Evolutionary conservation across 2,113 vertebrate species (phyloP).

Genomic region (Psilopogon haemacephalus): DNA sequence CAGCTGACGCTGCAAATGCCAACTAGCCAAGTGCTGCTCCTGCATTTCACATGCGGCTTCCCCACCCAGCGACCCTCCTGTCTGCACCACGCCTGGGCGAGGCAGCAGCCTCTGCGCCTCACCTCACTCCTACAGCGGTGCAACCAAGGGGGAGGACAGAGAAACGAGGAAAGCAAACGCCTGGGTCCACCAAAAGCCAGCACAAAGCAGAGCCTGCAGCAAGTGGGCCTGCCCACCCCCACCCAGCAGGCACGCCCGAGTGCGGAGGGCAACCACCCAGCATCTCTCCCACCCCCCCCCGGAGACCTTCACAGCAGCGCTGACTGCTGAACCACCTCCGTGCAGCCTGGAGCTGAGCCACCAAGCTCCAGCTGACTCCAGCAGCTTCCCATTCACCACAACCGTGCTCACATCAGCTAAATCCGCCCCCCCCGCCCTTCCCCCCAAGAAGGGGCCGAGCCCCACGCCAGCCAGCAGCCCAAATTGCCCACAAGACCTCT

Average conservation of each 20-base stretch:
- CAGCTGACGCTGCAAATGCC: not conserved
- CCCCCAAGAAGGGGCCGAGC: not conserved
- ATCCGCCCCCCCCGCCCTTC: too few species aligned
- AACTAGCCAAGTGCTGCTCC: not conserved
- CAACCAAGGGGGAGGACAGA: not conserved
- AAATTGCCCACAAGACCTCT: not conserved
- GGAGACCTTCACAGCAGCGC: not conserved
- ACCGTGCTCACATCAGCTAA: fast-evolving
- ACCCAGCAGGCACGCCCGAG: not conserved
- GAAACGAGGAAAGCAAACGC: not conserved
- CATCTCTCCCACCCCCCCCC: not conserved
- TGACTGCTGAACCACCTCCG: not conserved
- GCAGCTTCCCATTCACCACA: not conserved
- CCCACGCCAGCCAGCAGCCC: not conserved
- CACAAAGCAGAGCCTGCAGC: not conserved
- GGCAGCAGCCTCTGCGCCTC: not conserved
- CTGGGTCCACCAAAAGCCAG: not conserved
- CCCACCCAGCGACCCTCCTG: not conserved
- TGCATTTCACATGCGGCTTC: not conserved
- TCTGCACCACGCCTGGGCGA: not conserved
- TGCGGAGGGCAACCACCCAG: not conserved
- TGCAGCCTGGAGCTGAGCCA: fast-evolving
- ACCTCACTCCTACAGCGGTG: not conserved
- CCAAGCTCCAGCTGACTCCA: not conserved
- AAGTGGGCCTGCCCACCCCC: not conserved